phyloP scores from a whole-genome alignment of 2,113 vertebrate species.

The Malaclemys terrapin region DNA sequence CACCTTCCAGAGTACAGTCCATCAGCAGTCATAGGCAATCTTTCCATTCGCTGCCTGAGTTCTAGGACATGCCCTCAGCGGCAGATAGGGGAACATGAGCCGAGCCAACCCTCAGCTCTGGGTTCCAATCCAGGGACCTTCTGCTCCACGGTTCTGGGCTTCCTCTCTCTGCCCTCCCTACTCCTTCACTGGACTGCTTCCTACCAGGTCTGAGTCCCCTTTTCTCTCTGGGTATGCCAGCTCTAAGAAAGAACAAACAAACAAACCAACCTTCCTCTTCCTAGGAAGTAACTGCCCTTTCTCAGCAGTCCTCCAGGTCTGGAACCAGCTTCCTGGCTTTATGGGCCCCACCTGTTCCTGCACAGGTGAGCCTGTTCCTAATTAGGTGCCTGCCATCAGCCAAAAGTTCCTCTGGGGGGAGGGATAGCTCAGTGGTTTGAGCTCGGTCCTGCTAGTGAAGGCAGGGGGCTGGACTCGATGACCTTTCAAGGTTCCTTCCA shows the following conservation, averaged over 20 bases:
- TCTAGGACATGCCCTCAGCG: neutral
- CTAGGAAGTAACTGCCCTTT: neutral
- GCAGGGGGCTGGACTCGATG: too few relatives aligned
- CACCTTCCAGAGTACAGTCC: neutral
- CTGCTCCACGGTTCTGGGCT: neutral
- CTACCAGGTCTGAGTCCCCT: neutral
- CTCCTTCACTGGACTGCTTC: too few relatives aligned
- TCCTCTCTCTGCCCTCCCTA: neutral
- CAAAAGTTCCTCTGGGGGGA: neutral
- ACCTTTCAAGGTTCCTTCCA: too few relatives aligned
- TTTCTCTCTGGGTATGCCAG: too few relatives aligned
- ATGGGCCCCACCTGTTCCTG: neutral
- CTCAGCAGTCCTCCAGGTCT: neutral
- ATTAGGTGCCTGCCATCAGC: neutral
- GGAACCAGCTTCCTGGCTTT: neutral
- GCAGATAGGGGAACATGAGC: neutral
- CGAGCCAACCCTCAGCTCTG: too few relatives aligned
- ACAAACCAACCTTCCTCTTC: neutral
- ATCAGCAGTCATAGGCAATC: neutral
- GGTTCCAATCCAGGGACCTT: too few relatives aligned
- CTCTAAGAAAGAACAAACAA: too few relatives aligned
- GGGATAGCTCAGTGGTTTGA: too few relatives aligned
- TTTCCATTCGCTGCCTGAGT: neutral
- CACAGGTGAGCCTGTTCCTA: neutral
- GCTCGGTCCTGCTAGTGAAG: too few relatives aligned